phyloP scores from a whole-genome alignment of 2,797 vertebrate species.

The Schizothorax lantsangensis region DNA sequence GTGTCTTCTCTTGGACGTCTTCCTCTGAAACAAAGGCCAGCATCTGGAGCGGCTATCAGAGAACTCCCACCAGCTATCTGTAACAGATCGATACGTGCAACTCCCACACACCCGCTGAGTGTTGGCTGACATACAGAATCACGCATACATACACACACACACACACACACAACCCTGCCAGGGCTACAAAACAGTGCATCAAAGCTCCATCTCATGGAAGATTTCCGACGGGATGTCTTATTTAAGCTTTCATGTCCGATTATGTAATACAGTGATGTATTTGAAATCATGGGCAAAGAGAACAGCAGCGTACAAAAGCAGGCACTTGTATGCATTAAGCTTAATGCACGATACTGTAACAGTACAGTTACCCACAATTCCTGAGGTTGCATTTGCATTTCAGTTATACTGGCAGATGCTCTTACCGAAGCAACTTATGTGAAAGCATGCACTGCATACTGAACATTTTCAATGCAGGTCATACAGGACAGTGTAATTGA shows the following conservation, averaged over 20 bases:
- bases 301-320: neutral
- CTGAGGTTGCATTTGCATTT: slow-evolving; percentile 1
- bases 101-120: slow-evolving; percentile 71
- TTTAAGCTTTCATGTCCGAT: slow-evolving; percentile 44
- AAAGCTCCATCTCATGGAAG: slow-evolving; percentile 38
- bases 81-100: slow-evolving; percentile 73
- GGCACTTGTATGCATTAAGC: neutral
- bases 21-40: slow-evolving; percentile 70
- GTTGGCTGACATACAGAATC: slow-evolving; percentile 25
- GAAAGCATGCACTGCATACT: neutral
- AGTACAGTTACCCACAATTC: neutral
- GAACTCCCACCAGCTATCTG: slow-evolving; percentile 70
- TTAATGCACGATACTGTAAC: neutral
- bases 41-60: slow-evolving; percentile 71
- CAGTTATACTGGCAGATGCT: neutral
- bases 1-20: slow-evolving; percentile 52
- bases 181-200: slow-evolving; percentile 60
- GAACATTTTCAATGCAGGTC: neutral
- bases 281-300: neutral
- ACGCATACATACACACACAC: slow-evolving; percentile 14
- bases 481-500: neutral
- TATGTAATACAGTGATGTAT: slow-evolving; percentile 39
- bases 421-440: neutral
- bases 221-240: slow-evolving; percentile 37
- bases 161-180: slow-evolving; percentile 11